Evolutionary conservation across 2,113 vertebrate genomes (phyloP), one percentile per base, ranked within the genome.

Genomic region (Antidorcas marsupialis): DNA sequence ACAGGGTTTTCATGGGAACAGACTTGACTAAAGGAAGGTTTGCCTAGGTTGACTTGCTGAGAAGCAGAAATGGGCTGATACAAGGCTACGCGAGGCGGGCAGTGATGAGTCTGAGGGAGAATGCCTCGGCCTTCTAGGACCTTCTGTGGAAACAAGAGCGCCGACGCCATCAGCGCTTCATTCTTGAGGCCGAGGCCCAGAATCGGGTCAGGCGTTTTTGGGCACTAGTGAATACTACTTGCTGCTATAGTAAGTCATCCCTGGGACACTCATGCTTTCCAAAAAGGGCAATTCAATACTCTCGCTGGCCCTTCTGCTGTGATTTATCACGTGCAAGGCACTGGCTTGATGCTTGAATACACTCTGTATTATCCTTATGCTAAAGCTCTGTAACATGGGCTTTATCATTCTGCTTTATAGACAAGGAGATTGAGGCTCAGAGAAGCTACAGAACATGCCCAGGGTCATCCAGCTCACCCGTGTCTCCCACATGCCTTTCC

Each of bases 341-440:
- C 1, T 79, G 17, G 45, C 30, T 76, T 10, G 36, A 25, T 53
- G 39, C 91, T 62, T 90, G 36, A 60, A 62, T 52, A 45, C 11
- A 60, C 53, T 52, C 78, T 86, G 43, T 57, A 14, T 91, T 57
- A 78, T 11, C 52, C 71, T 95, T 83, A 87, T 12, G 33, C 19
- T 28, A 33, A 84, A 93, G 67, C 27, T 81, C n/a, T 39, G 47
- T 19, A 47, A 39, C 5, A 36, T 3, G 39, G 74, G 52, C 57
- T 53, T 95, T 53, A 67, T 50, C 43, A 92, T 74, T 47, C 94
- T 78, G 64, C 92, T 96, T 96, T 88, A 90, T 2, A 93, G 90
- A 60, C 23, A 62, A 76, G 92, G 74, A 90, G 88, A 91, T 2
- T 47, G 93, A 95, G 59, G 53, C 47, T 85, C 64, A 60, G 33